These are phyloP conservation scores for Onychostoma macrolepis DNA, from an alignment of 2,113 vertebrate species.

Conservation along the genomic window DNA sequence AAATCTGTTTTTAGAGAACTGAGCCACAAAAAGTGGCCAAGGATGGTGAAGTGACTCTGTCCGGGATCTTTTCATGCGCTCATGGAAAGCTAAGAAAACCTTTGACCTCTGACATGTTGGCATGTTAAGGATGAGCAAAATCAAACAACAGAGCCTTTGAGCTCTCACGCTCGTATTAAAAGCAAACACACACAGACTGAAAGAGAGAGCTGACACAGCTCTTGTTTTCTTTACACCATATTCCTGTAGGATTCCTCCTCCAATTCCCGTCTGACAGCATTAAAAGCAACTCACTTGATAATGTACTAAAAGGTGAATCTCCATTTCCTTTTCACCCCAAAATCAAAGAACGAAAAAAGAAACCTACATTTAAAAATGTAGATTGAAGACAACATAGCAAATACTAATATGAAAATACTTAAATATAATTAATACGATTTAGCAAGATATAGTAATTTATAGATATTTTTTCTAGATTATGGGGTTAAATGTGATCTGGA, in stretches of 20 bases:
- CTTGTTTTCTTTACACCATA: slow-evolving; percentile 14
- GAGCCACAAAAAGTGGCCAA: not conserved
- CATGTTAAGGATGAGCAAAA: slow-evolving; percentile 25
- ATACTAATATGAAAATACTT: not conserved
- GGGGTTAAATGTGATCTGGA: not conserved
- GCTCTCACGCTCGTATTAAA: slow-evolving; percentile 15
- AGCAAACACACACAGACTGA: slow-evolving; percentile 18
- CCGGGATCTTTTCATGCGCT: slow-evolving; percentile 20
- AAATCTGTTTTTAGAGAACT: not conserved
- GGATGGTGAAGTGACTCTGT: not conserved
- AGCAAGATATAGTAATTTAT: not conserved
- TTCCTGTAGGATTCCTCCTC: slow-evolving; percentile 6
- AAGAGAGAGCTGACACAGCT: not conserved
- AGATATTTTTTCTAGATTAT: not conserved
- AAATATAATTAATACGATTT: not conserved
- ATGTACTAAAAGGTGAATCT: not conserved
- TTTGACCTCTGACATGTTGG: slow-evolving; percentile 40
- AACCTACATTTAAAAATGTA: not conserved
- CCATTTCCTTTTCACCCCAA: not conserved
- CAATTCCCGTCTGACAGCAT: not conserved
- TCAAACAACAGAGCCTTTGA: slow-evolving; percentile 26
- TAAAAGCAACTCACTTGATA: not conserved
- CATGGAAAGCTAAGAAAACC: slow-evolving; percentile 32
- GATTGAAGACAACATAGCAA: not conserved
- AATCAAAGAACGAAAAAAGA: not conserved